These are phyloP conservation scores for Boloria selene DNA, from an alignment of 2,888 invertebrate genomes.

Conservation along the genomic window DNA sequence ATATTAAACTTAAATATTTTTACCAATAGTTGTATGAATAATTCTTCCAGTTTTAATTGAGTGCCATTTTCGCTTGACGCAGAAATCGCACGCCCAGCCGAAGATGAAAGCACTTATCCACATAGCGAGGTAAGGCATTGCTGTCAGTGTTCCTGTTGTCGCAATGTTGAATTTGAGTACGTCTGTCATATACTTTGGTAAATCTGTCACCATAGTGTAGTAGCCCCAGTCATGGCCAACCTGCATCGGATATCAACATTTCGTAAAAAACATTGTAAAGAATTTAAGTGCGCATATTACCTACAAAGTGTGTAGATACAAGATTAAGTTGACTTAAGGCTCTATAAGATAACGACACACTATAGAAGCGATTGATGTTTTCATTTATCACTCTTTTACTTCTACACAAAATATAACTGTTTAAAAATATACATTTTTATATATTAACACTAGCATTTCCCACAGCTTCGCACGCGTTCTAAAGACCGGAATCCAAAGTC, in stretches of 20 bases:
- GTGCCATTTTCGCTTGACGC: conserved; percentile 83
- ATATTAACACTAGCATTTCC: no score
- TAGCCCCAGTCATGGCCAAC: conserved; percentile 85
- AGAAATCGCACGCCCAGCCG: conserved; percentile 87
- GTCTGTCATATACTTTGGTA: conserved; percentile 87
- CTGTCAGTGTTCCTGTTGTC: conserved; percentile 84
- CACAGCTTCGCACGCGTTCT: no score
- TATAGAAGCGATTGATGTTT: no score
- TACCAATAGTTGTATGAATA: conserved; percentile 86
- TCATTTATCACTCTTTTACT: no score
- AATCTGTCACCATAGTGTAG: conserved; percentile 87
- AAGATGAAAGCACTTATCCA: conserved; percentile 85
- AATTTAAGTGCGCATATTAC: not conserved
- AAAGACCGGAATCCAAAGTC: no score
- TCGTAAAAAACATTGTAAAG: no score
- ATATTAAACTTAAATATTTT: conserved; percentile 42
- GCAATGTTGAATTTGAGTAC: conserved; percentile 86
- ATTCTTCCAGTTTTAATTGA: conserved; percentile 83
- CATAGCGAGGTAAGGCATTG: conserved; percentile 86
- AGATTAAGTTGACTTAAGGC: no score
- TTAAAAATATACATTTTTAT: no score
- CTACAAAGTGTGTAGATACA: no score
- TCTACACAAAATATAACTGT: no score
- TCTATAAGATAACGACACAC: no score
- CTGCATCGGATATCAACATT: conserved; percentile 47